Evolutionary conservation across 2,113 vertebrate genomes (phyloP), one percentile per base, ranked within the genome.

Genomic region (Colaptes auratus): DNA sequence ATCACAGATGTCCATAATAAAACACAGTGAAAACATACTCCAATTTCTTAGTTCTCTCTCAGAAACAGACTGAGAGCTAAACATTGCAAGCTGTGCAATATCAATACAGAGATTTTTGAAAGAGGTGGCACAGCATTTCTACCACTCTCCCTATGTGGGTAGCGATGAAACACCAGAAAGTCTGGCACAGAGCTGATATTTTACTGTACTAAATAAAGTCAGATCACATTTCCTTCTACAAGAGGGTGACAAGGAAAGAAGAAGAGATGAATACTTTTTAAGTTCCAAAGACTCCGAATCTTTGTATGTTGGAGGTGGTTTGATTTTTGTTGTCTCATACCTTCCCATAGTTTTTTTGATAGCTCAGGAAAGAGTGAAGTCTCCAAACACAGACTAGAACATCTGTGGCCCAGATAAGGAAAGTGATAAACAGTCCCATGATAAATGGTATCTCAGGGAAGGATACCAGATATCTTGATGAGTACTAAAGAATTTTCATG

Each of bases 381-480:
- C 46, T 79, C 50, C 89, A 76, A 93, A 94, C 60, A 67, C 2
- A 82, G 63, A 36, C 63, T 89, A 89, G 56, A 28, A 89, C 87
- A 95, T 95, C 92, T 93, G 92, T 53, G 77, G 35, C 19, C 67
- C 92, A 96, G 84, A 93, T 80, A 94, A 91, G 28, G 46, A 91
- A 82, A 93, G 63, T 55, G 83, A 92, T 92, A 70, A 67, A 70
- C 50, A 80, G 30, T 56, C 24, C 52, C 33, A 33, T 70, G 71
- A 92, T 48, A 94, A 95, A 92, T 80, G 74, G 30, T 91, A 93
- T 89, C 74, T 91, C 64, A 89, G 42, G 52, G 60, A 89, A 80
- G 52, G 86, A 89, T 66, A 95, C 46, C 78, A 95, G 71, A 85
- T 89, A 91, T 74, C 74, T 87, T 70, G 67, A 88, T 85, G 84